These are phyloP conservation scores for Anoplius nigerrimus DNA, from an alignment of 2,888 invertebrate species.

Conservation along the genomic window DNA sequence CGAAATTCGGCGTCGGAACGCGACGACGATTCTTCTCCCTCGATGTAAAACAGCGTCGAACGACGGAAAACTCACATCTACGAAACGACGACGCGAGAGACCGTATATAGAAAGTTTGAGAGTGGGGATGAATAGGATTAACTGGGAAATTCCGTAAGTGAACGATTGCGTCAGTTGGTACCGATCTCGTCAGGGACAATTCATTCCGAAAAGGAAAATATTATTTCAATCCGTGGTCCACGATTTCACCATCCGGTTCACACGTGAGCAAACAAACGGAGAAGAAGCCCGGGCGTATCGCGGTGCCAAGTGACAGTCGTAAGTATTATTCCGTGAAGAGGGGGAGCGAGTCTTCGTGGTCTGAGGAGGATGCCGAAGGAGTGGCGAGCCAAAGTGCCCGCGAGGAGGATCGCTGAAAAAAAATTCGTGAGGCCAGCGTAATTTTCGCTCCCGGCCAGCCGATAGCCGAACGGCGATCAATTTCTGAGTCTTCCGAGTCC, in stretches of 20 bases:
- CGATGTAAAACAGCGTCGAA: no score
- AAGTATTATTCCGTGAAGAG: constrained; percentile 15
- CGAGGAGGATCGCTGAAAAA: not conserved
- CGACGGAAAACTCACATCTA: no score
- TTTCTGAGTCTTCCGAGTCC: constrained; percentile 11
- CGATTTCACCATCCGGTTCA: constrained; percentile 33
- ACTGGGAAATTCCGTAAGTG: no score
- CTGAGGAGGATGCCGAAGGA: not conserved
- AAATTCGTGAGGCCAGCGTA: not conserved
- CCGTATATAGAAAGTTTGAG: no score
- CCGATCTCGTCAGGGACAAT: constrained; percentile 8
- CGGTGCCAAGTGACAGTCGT: constrained; percentile 18
- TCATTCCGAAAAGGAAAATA: constrained; percentile 37
- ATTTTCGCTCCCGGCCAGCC: constrained; percentile 1
- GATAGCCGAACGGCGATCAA: constrained; percentile 5
- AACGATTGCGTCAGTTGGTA: constrained; percentile 20
- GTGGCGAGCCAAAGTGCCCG: not conserved
- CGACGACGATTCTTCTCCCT: no score
- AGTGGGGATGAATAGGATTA: no score
- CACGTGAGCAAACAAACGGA: constrained; percentile 45
- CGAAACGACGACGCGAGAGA: no score
- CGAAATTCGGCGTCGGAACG: no score
- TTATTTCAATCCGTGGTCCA: constrained; percentile 43
- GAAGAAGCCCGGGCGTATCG: constrained; percentile 7
- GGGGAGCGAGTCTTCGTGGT: constrained; percentile 16